A percentile compares a stretch with the other conserved stretches of the same genome.
Evolutionary conservation across 2,888 invertebrate species (phyloP).

Genomic region (Dicyrtomina minuta): DNA sequence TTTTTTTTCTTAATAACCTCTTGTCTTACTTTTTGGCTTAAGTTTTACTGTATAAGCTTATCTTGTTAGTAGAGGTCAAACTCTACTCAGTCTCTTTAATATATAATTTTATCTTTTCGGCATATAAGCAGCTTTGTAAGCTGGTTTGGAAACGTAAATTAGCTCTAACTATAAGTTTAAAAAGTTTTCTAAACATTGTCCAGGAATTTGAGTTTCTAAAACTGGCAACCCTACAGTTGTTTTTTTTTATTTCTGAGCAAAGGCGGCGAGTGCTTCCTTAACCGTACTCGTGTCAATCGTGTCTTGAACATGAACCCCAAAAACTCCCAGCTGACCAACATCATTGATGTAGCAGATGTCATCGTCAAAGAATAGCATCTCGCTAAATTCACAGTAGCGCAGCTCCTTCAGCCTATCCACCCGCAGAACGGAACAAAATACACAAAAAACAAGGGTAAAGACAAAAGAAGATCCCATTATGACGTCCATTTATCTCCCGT

Average conservation of each 20-base stretch:
- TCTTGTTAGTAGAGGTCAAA: no score
- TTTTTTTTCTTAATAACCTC: no score
- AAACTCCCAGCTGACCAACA: conserved; percentile 24
- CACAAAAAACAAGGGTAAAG: not conserved
- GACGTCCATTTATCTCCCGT: not conserved
- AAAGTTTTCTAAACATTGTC: no score
- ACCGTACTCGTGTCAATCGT: conserved; percentile 4
- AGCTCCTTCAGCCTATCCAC: conserved; percentile 18
- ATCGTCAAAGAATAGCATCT: conserved; percentile 35
- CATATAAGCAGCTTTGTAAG: no score
- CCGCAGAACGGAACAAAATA: not conserved
- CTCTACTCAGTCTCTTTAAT: no score
- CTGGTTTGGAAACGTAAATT: no score
- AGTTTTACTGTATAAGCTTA: no score
- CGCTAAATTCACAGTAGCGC: conserved; percentile 29
- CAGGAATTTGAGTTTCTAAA: no score
- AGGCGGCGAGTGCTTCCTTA: conserved; percentile 13
- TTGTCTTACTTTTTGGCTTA: no score
- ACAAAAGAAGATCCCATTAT: not conserved
- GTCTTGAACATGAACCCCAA: conserved; percentile 26
- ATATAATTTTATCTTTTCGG: no score
- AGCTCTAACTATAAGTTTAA: no score
- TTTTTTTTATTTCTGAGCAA: not conserved
- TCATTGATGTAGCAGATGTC: conserved; percentile 26
- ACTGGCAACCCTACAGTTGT: no score